These are phyloP conservation scores for Amazona vittata DNA, from an alignment of 2,113 vertebrate genomes.

Conservation along the genomic window DNA sequence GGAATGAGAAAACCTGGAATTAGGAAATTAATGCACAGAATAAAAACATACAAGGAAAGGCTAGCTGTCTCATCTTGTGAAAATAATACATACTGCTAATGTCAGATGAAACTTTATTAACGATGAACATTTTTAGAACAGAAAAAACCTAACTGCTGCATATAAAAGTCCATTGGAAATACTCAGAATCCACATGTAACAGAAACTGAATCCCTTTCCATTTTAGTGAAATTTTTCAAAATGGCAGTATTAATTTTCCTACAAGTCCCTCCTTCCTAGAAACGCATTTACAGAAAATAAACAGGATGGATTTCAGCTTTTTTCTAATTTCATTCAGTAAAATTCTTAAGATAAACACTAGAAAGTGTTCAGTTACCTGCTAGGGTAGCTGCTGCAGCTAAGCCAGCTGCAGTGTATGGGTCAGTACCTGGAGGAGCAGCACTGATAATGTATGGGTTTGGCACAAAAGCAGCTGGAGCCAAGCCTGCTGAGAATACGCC, in stretches of 20 bases:
- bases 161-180: background rate
- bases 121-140: background rate
- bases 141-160: background rate
- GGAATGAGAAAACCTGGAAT: background rate
- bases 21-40: background rate
- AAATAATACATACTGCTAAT: background rate
- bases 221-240: background rate
- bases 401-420: slow-evolving; percentile 93
- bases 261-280: background rate
- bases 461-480: slow-evolving; percentile 95
- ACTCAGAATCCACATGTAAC: background rate
- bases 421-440: slow-evolving; percentile 93
- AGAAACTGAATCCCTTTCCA: background rate
- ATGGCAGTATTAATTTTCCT: background rate
- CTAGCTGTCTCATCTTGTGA: background rate
- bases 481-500: slow-evolving; percentile 90
- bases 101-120: background rate
- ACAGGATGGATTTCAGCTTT: background rate
- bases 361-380: slow-evolving; percentile 80
- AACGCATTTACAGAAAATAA: background rate
- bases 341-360: background rate
- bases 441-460: slow-evolving; percentile 98
- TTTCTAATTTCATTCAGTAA: background rate
- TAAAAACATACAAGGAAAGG: background rate
- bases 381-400: slow-evolving; percentile 93